phyloP scores from a whole-genome alignment of 2,113 vertebrate species.

The Falco punctatus region DNA sequence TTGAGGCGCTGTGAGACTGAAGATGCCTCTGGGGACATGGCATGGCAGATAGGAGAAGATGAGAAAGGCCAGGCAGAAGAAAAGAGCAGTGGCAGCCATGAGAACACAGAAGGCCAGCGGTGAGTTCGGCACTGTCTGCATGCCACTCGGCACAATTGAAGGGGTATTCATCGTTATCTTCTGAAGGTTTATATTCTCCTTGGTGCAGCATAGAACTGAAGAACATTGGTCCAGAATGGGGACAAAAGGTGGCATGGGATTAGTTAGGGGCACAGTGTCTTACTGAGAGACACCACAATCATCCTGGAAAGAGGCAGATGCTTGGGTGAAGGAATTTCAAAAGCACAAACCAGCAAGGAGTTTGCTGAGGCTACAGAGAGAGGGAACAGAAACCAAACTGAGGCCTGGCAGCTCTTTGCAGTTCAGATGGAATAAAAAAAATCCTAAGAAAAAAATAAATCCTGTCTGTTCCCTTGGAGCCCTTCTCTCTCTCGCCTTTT shows the following conservation, averaged over 20 bases:
- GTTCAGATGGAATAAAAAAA: neutral
- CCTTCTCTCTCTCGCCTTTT: neutral
- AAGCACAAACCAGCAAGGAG: neutral
- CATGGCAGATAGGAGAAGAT: neutral
- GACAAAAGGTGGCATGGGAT: neutral
- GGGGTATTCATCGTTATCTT: neutral
- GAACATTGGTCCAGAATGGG: neutral
- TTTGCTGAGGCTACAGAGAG: neutral
- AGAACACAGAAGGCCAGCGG: neutral
- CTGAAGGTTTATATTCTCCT: neutral
- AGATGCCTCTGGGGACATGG: neutral
- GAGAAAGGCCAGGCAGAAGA: neutral
- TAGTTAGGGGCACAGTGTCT: neutral
- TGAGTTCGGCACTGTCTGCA: neutral
- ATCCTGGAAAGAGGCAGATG: neutral
- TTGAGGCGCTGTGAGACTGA: neutral
- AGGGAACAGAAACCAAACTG: neutral
- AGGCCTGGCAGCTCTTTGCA: neutral
- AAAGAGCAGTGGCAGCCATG: neutral
- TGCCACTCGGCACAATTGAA: neutral
- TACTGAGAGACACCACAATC: neutral
- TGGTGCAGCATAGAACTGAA: neutral
- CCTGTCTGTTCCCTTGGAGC: neutral
- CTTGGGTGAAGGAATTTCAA: neutral
- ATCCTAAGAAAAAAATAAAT: neutral